phyloP scores from a whole-genome alignment of 2,888 invertebrate genomes.

The Polymixis flavicincta region DNA sequence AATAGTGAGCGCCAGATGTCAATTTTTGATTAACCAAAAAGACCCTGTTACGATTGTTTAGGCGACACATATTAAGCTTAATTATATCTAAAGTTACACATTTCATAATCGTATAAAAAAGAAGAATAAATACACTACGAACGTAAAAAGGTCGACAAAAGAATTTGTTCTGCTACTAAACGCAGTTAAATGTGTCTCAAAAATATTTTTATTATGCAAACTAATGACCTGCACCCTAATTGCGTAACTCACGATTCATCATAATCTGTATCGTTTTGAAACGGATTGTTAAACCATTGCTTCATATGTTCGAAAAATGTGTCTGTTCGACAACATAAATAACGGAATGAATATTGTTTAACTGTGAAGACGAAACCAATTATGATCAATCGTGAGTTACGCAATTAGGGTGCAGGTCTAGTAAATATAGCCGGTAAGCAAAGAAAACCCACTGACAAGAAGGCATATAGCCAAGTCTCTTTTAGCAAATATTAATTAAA shows the following conservation, averaged over 20 bases:
- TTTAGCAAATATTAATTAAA: conserved; percentile 41
- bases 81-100: conserved; percentile 72
- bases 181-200: conserved; percentile 39
- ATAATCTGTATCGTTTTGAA: too few species aligned
- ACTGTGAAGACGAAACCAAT: too few species aligned
- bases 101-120: conserved; percentile 66
- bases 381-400: too few species aligned
- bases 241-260: too few species aligned
- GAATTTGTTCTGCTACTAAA: conserved; percentile 57
- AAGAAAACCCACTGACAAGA: conserved; percentile 24
- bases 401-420: too few species aligned
- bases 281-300: too few species aligned
- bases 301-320: too few species aligned
- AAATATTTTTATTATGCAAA: conserved; percentile 50
- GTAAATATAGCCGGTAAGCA: conserved; percentile 51
- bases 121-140: conserved; percentile 63
- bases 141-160: conserved; percentile 60
- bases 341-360: too few species aligned
- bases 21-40: conserved; percentile 83
- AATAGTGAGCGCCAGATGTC: conserved; percentile 78
- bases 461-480: conserved; percentile 33
- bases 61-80: conserved; percentile 74
- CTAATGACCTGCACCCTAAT: conserved; percentile 31
- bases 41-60: conserved; percentile 82
- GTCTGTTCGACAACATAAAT: too few species aligned